phyloP scores from a whole-genome alignment of 2,888 invertebrate species.

The Tenthredo mesomela region DNA sequence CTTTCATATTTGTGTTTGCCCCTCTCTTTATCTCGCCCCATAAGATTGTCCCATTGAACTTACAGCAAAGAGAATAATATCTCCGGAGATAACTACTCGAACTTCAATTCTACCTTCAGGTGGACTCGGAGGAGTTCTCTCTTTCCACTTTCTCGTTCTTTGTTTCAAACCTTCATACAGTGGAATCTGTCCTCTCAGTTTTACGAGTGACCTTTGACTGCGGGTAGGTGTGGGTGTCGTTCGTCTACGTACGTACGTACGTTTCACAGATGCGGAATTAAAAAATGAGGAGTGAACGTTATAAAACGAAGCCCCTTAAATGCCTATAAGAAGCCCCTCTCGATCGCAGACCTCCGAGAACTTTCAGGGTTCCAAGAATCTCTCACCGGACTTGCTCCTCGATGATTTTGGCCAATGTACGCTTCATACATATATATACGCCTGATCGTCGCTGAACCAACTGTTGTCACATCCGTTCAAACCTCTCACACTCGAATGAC shows the following conservation, averaged over 20 bases:
- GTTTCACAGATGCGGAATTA: conserved; percentile 77
- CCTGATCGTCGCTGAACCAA: background rate
- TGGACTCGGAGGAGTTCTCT: background rate
- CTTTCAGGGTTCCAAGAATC: conserved; percentile 56
- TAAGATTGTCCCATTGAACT: conserved; percentile 77
- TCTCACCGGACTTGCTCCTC: conserved; percentile 74
- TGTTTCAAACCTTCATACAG: background rate
- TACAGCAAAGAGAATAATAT: conserved; percentile 75
- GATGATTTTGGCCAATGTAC: conserved; percentile 65
- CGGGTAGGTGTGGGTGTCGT: background rate
- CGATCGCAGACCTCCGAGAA: conserved; percentile 56
- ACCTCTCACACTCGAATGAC: background rate
- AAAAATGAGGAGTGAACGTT: conserved; percentile 78
- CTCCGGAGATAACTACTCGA: conserved; percentile 51
- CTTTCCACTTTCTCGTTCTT: background rate
- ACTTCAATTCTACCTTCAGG: background rate
- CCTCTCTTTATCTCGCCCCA: conserved; percentile 77
- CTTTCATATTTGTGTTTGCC: conserved; percentile 75
- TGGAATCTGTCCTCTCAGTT: too few species aligned
- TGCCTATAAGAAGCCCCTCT: conserved; percentile 53
- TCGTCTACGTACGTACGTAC: background rate
- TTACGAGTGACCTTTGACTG: background rate
- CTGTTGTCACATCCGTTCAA: conserved; percentile 41
- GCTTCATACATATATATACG: background rate
- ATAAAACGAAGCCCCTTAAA: conserved; percentile 44